These are phyloP conservation scores for Sebastes cheni DNA, from an alignment of 2,797 vertebrate species.

Conservation along the genomic window DNA sequence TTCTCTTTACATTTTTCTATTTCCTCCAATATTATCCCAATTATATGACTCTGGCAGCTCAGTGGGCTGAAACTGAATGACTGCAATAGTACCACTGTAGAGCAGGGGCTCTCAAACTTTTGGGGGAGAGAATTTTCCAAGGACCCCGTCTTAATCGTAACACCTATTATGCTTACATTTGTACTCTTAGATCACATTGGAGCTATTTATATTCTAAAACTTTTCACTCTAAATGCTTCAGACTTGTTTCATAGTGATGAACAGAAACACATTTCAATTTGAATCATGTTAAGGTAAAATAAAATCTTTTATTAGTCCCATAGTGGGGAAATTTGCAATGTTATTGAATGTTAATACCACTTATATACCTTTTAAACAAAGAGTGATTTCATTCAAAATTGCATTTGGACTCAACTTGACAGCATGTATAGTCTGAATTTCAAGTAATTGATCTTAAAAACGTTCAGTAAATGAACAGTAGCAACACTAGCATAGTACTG, in stretches of 20 bases:
- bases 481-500: background rate
- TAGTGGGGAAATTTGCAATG: too few species aligned
- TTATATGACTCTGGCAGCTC: slow-evolving; percentile 16
- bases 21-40: slow-evolving; percentile 6
- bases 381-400: background rate
- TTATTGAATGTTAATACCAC: background rate
- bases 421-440: background rate
- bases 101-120: background rate
- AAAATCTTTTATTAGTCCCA: background rate
- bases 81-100: background rate
- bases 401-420: background rate
- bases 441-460: background rate
- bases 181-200: too few species aligned
- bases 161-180: background rate
- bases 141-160: background rate
- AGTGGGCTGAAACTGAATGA: slow-evolving; percentile 16
- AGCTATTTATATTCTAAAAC: background rate
- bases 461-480: background rate
- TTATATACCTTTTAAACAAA: background rate
- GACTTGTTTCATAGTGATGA: too few species aligned
- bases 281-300: background rate
- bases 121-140: background rate
- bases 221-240: too few species aligned
- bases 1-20: slow-evolving; percentile 1
- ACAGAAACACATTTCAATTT: background rate